Conservation (phyloP, 2,888 invertebrate genomes). For the Rotaria macrura region DNA sequence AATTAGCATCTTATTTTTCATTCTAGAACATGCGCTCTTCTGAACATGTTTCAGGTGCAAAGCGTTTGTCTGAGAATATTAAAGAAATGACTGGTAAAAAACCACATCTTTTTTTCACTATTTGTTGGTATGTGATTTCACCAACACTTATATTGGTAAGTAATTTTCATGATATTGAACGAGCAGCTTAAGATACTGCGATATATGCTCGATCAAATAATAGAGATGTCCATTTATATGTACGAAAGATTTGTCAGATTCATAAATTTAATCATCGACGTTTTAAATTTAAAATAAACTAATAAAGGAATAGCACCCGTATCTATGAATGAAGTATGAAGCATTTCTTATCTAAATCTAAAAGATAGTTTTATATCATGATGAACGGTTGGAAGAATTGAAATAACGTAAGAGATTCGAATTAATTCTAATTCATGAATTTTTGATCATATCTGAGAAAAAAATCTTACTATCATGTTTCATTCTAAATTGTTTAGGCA, state of each 20-base stretch:
- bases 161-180: too few species aligned
- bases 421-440: too few species aligned
- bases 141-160: slow-evolving; percentile 66
- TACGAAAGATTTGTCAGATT: not conserved
- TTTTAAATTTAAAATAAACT: not conserved
- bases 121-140: slow-evolving; percentile 72
- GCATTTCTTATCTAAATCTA: too few species aligned
- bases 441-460: too few species aligned
- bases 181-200: too few species aligned
- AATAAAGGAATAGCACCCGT: too few species aligned
- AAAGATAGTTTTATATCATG: too few species aligned
- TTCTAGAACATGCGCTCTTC: too few species aligned
- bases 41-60: slow-evolving; percentile 54
- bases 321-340: too few species aligned
- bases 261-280: not conserved
- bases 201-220: not conserved
- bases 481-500: slow-evolving; percentile 54
- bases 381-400: too few species aligned
- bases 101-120: slow-evolving; percentile 69
- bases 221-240: not conserved
- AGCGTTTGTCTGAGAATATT: slow-evolving; percentile 67
- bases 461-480: too few species aligned
- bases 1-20: slow-evolving; percentile 32
- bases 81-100: slow-evolving; percentile 75
- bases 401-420: too few species aligned